Base-by-base conservation (phyloP, 2,888 invertebrate species). In the Melolontha melolontha region DNA sequence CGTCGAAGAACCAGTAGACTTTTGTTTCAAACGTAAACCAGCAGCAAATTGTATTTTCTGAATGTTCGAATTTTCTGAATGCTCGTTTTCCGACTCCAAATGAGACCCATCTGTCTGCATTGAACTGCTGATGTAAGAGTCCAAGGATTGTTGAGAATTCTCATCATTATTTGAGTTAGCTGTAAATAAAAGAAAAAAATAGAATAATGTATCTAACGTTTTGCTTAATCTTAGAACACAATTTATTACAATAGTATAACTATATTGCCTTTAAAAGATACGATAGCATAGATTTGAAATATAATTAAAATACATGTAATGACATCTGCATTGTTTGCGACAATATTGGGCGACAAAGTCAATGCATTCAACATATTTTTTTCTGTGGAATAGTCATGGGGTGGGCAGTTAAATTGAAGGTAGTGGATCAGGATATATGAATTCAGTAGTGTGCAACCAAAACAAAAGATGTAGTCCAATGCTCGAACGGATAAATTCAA, bases 1-100 rank as follows among this genome's bases (percentile, higher is more conserved):
- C 17, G 63, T 7, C 11, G 29, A 55, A 11, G 64, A 50, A 7
- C 69, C 74, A 0, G 76, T 74, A 5, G 79, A 69, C 49, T 79
- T 78, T 69, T 79, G 78, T 22, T 81, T 70, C 10, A 82, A 69
- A 63, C 79, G 77, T 14, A 83, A 70, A 8, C 81, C 81, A 5
- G 82, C 82, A 2, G 82, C 82, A 67, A 82, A 83, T 64, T 79
- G 72, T 10, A 82, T 81, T 72, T 82, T 82, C 70, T 79, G 76
- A 50, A 78, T 75, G 47, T 81, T 80, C 14, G 69, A 40, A 12
- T 41, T 40, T 40, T 62, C 65, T 8, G 66, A 66, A 14, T 50
- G 52, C 5, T 69, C 69, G 8, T 50, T 42, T 41, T 69, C 69
- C 1, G 62, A 47, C 17, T 69, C 69, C 12, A 57, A 16, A n/a